Evolutionary conservation across 1,140 invertebrate species (phyloP).

Genomic region (Rhopalosiphum maidis): DNA sequence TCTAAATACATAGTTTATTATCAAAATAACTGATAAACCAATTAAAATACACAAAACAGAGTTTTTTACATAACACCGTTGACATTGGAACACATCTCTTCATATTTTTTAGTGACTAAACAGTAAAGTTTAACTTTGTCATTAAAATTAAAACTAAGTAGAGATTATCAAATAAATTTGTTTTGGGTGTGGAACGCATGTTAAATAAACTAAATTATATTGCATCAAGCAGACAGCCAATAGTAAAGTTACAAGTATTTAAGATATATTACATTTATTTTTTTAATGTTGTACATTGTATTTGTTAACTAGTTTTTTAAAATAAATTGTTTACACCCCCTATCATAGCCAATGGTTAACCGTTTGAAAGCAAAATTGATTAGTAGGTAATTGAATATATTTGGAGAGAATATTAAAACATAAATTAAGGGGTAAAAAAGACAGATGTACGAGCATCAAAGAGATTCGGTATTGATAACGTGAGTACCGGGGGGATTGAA

Average conservation of each 20-base stretch:
- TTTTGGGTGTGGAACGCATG: background rate
- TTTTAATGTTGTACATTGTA: background rate
- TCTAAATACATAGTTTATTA: background rate
- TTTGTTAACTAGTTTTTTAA: slow-evolving; percentile 1
- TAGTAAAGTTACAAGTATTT: background rate
- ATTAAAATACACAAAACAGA: background rate
- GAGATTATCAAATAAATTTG: background rate
- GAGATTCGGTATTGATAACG: background rate
- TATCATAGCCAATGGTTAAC: background rate
- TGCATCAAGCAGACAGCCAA: background rate
- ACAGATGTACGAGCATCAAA: background rate
- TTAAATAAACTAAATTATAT: background rate
- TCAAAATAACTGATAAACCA: background rate
- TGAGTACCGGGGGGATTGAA: background rate
- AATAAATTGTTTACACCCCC: background rate
- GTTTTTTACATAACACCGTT: background rate
- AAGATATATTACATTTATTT: background rate
- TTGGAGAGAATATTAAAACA: background rate
- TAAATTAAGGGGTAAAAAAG: background rate
- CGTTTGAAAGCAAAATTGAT: background rate
- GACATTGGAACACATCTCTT: background rate
- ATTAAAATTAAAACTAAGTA: background rate
- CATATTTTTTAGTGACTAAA: background rate
- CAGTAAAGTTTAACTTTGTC: background rate
- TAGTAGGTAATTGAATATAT: background rate